phyloP scores from a whole-genome alignment of 2,797 vertebrate genomes.

The Sylvia borin region DNA sequence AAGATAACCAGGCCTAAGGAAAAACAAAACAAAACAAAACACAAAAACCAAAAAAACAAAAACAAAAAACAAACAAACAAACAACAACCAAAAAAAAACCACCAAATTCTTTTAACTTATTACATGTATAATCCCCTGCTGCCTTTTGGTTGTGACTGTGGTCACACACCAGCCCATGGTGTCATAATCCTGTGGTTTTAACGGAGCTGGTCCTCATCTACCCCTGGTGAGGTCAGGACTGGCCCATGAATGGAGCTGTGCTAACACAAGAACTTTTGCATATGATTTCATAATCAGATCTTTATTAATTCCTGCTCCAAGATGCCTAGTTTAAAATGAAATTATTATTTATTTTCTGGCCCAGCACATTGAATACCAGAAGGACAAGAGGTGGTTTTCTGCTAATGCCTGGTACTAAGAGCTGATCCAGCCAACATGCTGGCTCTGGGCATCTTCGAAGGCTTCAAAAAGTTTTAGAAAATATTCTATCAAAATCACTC shows the following conservation, averaged over 20 bases:
- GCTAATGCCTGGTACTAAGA: not conserved
- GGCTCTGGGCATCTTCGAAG: not conserved
- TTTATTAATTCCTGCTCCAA: slow-evolving; percentile 13
- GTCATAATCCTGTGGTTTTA: not conserved
- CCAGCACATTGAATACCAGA: not conserved
- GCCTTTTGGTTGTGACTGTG: not conserved
- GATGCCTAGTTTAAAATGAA: not conserved
- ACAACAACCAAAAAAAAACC: not conserved
- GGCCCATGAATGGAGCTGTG: not conserved
- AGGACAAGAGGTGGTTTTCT: not conserved
- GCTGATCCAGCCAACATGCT: not conserved
- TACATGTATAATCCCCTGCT: not conserved
- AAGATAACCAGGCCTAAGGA: not conserved
- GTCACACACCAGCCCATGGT: not conserved
- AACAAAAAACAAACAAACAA: too few relatives aligned
- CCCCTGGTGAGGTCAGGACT: not conserved
- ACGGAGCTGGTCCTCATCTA: not conserved
- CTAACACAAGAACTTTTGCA: not conserved
- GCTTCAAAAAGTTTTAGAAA: not conserved
- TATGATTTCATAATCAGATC: not conserved
- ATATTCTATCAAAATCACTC: not conserved
- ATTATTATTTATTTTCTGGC: not conserved
- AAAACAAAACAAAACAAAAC: not conserved
- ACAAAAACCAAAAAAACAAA: too few relatives aligned
- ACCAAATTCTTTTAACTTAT: not conserved